Conservation (phyloP, 2,113 vertebrate species). For the Cynocephalus volans region DNA sequence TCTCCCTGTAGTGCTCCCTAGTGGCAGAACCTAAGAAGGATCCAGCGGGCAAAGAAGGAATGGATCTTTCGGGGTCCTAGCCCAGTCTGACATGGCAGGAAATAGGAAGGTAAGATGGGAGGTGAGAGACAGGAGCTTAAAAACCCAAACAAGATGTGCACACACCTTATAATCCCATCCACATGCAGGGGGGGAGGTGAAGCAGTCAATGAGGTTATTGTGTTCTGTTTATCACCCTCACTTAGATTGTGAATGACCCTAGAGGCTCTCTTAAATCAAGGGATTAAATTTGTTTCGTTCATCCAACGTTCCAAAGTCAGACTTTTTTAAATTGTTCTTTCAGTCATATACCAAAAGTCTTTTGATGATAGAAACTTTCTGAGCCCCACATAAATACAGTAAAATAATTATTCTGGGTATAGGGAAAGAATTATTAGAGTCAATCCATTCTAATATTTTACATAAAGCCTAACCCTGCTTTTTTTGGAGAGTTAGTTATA, state of each 20-base stretch:
- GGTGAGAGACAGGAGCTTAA: neutral
- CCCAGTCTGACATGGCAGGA: rapidly evolving
- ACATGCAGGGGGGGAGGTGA: no score
- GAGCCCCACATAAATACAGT: neutral
- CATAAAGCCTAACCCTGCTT: neutral
- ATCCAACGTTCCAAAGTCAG: conserved; percentile 6
- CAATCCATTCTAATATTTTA: neutral
- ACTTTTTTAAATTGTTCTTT: neutral
- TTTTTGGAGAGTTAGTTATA: neutral
- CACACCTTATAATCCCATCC: no score
- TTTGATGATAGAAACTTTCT: neutral
- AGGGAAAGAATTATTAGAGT: neutral
- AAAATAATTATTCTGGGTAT: neutral
- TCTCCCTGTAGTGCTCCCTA: neutral
- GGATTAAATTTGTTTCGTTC: neutral
- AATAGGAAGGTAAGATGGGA: neutral
- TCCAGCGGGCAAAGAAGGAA: neutral
- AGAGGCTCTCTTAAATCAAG: neutral
- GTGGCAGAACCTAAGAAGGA: neutral
- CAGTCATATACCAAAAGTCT: neutral
- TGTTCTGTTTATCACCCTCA: neutral
- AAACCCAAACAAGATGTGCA: neutral
- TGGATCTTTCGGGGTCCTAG: rapidly evolving
- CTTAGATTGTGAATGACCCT: neutral
- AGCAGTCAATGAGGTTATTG: neutral